Conservation (phyloP, 2,113 vertebrate species). For the Sylvicapra grimmia region DNA sequence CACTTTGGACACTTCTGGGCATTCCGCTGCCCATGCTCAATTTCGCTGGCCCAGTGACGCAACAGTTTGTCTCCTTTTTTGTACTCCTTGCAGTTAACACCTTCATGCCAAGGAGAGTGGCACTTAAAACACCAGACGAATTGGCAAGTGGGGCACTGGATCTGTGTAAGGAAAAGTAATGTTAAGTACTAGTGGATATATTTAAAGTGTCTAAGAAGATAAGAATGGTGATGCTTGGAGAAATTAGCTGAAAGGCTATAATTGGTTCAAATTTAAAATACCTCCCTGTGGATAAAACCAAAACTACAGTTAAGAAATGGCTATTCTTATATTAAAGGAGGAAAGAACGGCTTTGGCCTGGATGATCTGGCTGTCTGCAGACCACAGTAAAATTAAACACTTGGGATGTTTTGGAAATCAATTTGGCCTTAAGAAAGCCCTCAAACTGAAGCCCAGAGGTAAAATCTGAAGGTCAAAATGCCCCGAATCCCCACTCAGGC, state of each 20-base stretch:
- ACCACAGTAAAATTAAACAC: neutral
- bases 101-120: conserved; percentile 98
- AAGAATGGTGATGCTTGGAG: neutral
- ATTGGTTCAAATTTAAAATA: neutral
- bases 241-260: neutral
- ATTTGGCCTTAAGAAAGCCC: neutral
- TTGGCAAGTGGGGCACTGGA: conserved; percentile 95
- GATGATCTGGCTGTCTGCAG: neutral
- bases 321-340: neutral
- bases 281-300: neutral
- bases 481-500: neutral
- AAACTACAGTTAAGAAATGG: neutral
- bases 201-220: neutral
- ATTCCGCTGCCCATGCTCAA: conserved; percentile 97
- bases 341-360: neutral
- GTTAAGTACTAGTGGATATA: neutral
- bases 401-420: neutral
- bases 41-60: conserved; percentile 94
- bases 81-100: conserved; percentile 95
- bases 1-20: conserved; percentile 98
- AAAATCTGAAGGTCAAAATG: neutral
- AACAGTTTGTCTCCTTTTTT: conserved; percentile 96
- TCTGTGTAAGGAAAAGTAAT: conserved; percentile 76
- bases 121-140: conserved; percentile 99
- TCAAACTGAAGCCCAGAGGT: neutral